Percentiles rank a stretch among this genome's conserved stretches.
phyloP scores from a whole-genome alignment of 2,888 invertebrate genomes.

The Poecilobothrus nobilitatus region DNA sequence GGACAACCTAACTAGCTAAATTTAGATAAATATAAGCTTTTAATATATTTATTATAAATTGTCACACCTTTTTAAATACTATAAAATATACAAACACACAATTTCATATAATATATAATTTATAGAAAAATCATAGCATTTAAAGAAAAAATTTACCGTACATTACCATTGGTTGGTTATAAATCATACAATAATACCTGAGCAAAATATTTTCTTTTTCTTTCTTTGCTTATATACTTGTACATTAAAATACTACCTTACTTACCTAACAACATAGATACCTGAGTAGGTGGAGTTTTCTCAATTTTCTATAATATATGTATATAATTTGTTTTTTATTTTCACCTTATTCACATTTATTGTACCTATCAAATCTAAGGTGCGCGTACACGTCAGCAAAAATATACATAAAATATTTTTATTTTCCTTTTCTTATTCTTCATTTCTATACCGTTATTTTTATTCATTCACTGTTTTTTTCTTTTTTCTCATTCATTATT shows the following conservation, averaged over 20 bases:
- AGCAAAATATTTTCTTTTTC: not conserved
- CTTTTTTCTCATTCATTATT: not conserved
- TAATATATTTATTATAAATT: not conserved
- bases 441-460: not conserved
- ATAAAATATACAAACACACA: not conserved
- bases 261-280: not conserved
- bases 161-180: not conserved
- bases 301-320: not conserved
- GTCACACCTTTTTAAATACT: not conserved
- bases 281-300: not conserved
- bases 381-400: slow-evolving; percentile 10
- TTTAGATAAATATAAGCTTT: too few relatives aligned
- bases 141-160: not conserved
- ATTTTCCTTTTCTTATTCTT: not conserved
- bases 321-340: not conserved
- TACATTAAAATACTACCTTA: not conserved
- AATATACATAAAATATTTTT: not conserved
- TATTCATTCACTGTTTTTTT: not conserved
- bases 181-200: not conserved
- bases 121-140: too few relatives aligned
- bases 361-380: slow-evolving; percentile 10
- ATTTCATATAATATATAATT: too few relatives aligned
- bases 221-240: not conserved
- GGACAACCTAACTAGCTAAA: too few relatives aligned
- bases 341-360: not conserved